Evolutionary conservation across 2,888 invertebrate species (phyloP).

Genomic region (Eupithecia exiguata): DNA sequence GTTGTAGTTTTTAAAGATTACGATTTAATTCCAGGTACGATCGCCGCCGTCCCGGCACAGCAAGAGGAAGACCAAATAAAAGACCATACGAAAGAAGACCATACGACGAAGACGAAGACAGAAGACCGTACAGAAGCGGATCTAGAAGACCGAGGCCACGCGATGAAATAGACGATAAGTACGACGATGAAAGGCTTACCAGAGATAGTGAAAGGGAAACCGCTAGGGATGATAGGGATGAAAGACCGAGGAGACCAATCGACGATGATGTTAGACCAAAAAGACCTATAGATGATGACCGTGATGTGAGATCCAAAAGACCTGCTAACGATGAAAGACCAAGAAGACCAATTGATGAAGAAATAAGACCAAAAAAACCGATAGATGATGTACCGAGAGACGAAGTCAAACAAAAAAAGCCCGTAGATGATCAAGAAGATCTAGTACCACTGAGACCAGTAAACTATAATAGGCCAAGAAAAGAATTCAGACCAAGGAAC

Average conservation of each 20-base stretch:
- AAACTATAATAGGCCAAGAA: constrained; percentile 46
- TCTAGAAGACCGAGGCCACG: constrained; percentile 63
- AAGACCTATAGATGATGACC: constrained; percentile 33
- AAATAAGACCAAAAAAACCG: constrained; percentile 40
- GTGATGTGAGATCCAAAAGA: constrained; percentile 39
- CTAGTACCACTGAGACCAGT: constrained; percentile 55
- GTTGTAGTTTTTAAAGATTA: too few species aligned
- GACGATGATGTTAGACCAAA: constrained; percentile 52
- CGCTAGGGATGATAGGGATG: constrained; percentile 52
- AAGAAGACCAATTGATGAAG: constrained; percentile 38
- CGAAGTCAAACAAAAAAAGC: constrained; percentile 39
- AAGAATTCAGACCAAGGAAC: constrained; percentile 47
- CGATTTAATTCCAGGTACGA: constrained; percentile 65
- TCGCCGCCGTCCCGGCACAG: constrained; percentile 69
- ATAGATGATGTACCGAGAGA: constrained; percentile 32
- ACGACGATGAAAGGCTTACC: constrained; percentile 53
- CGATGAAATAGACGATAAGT: constrained; percentile 68
- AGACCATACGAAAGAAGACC: constrained; percentile 72
- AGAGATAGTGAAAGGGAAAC: constrained; percentile 60
- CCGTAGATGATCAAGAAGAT: constrained; percentile 58
- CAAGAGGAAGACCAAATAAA: constrained; percentile 74
- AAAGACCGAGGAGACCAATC: constrained; percentile 41
- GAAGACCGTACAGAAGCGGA: constrained; percentile 60
- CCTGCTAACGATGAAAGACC: constrained; percentile 27
- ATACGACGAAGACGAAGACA: constrained; percentile 70